These are phyloP conservation scores for Platycheirus albimanus DNA, from an alignment of 2,888 invertebrate genomes.

Conservation along the genomic window DNA sequence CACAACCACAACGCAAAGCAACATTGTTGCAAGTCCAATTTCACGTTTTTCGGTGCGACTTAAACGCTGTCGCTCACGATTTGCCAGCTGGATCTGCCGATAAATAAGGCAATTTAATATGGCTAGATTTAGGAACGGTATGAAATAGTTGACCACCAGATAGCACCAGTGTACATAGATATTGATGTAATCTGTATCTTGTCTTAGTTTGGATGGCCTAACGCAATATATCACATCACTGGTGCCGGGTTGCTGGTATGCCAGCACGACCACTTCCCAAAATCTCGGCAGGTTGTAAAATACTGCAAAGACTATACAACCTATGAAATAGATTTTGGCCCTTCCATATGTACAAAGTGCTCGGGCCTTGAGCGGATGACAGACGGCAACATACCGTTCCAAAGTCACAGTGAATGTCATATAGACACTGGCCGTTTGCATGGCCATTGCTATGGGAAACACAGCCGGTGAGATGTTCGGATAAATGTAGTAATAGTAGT, in stretches of 20 bases:
- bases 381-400: conserved; percentile 97
- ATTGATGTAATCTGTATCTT: conserved; percentile 89
- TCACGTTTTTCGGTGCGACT: conserved; percentile 95
- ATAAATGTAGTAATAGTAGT: conserved; percentile 90
- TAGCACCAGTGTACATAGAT: conserved; percentile 98
- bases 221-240: conserved; percentile 88
- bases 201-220: conserved; percentile 87
- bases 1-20: conserved; percentile 96
- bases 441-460: conserved; percentile 92
- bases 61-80: conserved; percentile 93
- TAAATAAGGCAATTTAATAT: conserved; percentile 96
- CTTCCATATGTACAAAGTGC: conserved; percentile 95
- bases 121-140: conserved; percentile 94
- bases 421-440: conserved; percentile 97
- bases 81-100: conserved; percentile 93
- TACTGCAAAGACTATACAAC: conserved; percentile 90
- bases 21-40: conserved; percentile 96
- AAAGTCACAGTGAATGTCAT: conserved; percentile 94
- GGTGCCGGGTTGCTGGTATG: conserved; percentile 79
- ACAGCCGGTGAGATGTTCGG: conserved; percentile 91
- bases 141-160: conserved; percentile 95
- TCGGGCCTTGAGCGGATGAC: conserved; percentile 93
- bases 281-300: conserved; percentile 93
- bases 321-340: conserved; percentile 92
- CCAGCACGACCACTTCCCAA: conserved; percentile 86